Evolutionary conservation across 1,140 invertebrate genomes (phyloP).

Genomic region (Orchesella cincta): DNA sequence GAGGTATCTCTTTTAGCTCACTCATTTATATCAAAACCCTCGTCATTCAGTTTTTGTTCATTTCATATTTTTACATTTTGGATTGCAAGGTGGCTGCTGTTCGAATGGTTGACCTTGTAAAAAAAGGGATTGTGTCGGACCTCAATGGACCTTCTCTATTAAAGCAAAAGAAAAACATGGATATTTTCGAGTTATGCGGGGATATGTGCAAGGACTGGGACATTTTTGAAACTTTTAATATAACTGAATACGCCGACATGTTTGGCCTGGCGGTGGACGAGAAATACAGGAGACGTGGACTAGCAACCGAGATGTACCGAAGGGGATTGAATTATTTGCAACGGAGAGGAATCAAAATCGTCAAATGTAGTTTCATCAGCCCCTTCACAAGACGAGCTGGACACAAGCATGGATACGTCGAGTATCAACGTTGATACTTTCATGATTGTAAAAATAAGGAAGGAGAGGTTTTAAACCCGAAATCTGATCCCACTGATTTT

Average conservation of each 20-base stretch:
- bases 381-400: not conserved
- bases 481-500: slow-evolving; percentile 8
- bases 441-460: slow-evolving; percentile 12
- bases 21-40: too few relatives aligned
- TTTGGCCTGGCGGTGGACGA: not conserved
- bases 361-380: not conserved
- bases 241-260: slow-evolving; percentile 9
- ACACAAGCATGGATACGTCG: slow-evolving; percentile 5
- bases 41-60: too few relatives aligned
- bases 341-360: not conserved
- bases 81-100: not conserved
- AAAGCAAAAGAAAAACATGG: not conserved
- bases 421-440: not conserved
- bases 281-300: not conserved
- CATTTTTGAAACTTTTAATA: not conserved
- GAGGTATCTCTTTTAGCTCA: too few relatives aligned
- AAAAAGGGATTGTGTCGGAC: not conserved
- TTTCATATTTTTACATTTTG: not conserved
- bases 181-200: not conserved
- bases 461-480: slow-evolving; percentile 9
- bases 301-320: slow-evolving; percentile 2
- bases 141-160: not conserved
- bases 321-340: not conserved
- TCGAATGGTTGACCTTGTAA: not conserved
- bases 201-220: not conserved